Evolutionary conservation across 2,113 vertebrate genomes (phyloP).

Genomic region (Cyphotilapia sp.): DNA sequence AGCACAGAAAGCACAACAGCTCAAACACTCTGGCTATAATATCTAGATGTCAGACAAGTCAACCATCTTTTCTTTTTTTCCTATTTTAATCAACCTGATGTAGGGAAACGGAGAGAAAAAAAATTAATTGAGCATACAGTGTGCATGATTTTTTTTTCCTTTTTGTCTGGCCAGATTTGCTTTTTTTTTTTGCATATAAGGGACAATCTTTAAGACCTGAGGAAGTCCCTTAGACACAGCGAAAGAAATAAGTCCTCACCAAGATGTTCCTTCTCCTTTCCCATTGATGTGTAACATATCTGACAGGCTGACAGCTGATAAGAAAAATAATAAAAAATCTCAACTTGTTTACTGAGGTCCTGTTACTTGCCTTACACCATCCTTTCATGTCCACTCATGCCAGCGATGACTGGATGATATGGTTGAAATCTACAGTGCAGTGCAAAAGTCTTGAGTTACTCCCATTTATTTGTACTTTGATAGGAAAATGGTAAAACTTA

Average conservation of each 20-base stretch:
- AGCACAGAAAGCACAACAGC: conserved; percentile 7
- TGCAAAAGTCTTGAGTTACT: background rate
- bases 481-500: background rate
- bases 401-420: background rate
- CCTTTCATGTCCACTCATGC: background rate
- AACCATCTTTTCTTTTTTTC: background rate
- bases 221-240: background rate
- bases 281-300: background rate
- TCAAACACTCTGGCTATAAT: conserved; percentile 11
- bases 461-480: background rate
- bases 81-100: background rate
- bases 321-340: background rate
- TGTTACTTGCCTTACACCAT: background rate
- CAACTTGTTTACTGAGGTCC: background rate
- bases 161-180: background rate
- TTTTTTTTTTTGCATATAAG: background rate
- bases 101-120: background rate
- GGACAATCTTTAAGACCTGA: background rate
- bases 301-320: background rate
- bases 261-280: background rate
- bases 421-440: background rate
- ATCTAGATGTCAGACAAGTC: background rate
- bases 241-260: background rate
- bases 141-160: background rate
- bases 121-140: background rate